Evolutionary conservation across 2,797 vertebrate species (phyloP).

Genomic region (Halcyon chelicuti): DNA sequence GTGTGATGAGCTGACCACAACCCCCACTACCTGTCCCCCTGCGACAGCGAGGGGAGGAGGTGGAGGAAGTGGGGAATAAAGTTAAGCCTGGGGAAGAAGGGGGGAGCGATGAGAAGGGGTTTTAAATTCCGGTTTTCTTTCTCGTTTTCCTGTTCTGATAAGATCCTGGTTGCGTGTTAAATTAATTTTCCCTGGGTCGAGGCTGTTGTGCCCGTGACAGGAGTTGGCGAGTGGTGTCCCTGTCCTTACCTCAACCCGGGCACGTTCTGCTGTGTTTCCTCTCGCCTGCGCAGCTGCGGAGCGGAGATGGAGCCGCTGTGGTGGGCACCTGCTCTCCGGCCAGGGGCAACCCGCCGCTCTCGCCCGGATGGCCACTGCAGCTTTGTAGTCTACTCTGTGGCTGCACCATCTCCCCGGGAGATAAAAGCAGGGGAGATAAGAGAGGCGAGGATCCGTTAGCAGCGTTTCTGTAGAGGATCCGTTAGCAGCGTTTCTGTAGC

Average conservation of each 20-base stretch:
- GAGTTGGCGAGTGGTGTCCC: not conserved
- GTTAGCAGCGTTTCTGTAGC: conserved; percentile 39
- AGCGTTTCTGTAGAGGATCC: conserved; percentile 46
- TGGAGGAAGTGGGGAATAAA: not conserved
- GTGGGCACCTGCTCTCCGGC: not conserved
- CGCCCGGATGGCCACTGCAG: conserved; percentile 2
- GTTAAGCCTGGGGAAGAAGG: not conserved
- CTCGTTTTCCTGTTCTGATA: not conserved
- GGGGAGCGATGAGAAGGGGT: not conserved
- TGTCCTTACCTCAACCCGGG: not conserved
- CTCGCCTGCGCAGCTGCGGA: not conserved
- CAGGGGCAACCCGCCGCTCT: not conserved
- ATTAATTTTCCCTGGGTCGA: not conserved
- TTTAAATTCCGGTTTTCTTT: not conserved
- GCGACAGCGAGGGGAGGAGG: not conserved
- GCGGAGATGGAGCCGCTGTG: not conserved
- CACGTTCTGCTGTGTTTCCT: not conserved
- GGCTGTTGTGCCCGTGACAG: not conserved
- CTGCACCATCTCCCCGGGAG: conserved; percentile 43
- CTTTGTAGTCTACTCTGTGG: not conserved
- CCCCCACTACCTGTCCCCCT: not conserved
- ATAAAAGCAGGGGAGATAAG: conserved; percentile 20
- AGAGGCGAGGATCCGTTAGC: conserved; percentile 25
- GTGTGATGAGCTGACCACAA: not conserved
- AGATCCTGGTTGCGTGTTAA: not conserved